Conservation (phyloP, 2,113 vertebrate genomes). For the Hippotragus niger region DNA sequence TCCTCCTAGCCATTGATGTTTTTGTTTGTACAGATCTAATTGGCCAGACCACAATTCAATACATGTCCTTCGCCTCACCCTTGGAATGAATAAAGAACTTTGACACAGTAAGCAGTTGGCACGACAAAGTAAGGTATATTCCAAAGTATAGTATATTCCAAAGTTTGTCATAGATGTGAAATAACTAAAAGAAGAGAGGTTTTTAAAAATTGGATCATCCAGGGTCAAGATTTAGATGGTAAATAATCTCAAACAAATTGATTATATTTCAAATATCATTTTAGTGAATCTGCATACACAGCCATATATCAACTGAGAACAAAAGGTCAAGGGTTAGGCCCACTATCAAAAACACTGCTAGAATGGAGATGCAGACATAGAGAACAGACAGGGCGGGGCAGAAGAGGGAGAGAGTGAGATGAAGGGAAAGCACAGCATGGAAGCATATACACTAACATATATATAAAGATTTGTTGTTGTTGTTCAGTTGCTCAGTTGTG, state of each 20-base stretch:
- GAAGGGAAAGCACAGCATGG: no score
- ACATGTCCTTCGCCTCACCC: neutral
- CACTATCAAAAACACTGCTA: neutral
- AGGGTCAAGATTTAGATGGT: neutral
- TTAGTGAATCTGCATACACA: neutral
- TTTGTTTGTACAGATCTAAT: neutral
- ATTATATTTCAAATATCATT: neutral
- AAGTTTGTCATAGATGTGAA: neutral
- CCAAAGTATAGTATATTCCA: neutral
- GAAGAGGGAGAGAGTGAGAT: no score
- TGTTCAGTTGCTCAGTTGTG: no score
- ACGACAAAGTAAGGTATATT: neutral
- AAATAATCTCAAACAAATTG: neutral
- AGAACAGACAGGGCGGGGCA: no score
- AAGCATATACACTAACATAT: no score
- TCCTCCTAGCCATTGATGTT: neutral
- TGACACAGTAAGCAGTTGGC: neutral
- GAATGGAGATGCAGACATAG: neutral
- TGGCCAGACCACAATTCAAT: neutral
- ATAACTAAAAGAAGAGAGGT: neutral
- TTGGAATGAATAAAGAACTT: neutral
- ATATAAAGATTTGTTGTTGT: no score
- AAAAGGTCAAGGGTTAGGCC: neutral
- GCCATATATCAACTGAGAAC: neutral
- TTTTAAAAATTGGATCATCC: neutral